These are phyloP conservation scores for Philotrypesis tridentata DNA, from an alignment of 1,140 invertebrate species.

Conservation along the genomic window DNA sequence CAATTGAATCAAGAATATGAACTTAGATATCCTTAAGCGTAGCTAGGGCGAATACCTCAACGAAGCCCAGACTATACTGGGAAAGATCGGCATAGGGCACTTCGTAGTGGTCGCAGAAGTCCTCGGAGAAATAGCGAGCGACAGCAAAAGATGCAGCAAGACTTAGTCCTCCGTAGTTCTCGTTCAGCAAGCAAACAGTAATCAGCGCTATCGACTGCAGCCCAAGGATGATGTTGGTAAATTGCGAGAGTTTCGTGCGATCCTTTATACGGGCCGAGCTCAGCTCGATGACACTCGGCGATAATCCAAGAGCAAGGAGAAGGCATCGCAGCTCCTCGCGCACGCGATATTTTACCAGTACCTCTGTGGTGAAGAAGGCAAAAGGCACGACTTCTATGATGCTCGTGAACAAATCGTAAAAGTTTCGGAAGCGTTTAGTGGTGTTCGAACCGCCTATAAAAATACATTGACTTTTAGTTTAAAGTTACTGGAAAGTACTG, in stretches of 20 bases:
- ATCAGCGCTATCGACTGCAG: constrained; percentile 61
- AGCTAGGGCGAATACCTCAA: constrained; percentile 65
- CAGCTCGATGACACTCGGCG: constrained; percentile 62
- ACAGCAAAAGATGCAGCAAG: constrained; percentile 65
- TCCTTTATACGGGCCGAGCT: constrained; percentile 58
- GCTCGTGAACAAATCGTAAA: constrained; percentile 66
- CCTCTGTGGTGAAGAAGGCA: constrained; percentile 66
- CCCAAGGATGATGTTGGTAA: constrained; percentile 58
- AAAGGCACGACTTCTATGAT: constrained; percentile 65
- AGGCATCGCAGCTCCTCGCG: constrained; percentile 59
- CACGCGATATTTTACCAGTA: constrained; percentile 59
- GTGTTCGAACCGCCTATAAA: constrained; percentile 61
- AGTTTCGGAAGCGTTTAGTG: constrained; percentile 63
- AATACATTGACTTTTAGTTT: background rate
- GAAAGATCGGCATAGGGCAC: constrained; percentile 67
- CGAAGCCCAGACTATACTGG: constrained; percentile 69
- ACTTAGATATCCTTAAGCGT: constrained; percentile 63
- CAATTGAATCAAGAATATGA: background rate
- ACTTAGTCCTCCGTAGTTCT: constrained; percentile 64
- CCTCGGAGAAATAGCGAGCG: constrained; percentile 65
- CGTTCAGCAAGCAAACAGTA: constrained; percentile 60
- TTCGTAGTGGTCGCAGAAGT: constrained; percentile 68
- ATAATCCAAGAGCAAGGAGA: constrained; percentile 59
- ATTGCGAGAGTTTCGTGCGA: constrained; percentile 56
- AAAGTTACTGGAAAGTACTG: background rate